Percentiles rank a stretch among this genome's conserved stretches.
These are phyloP conservation scores for Allacma fusca DNA, from an alignment of 2,888 invertebrate genomes.

Conservation along the genomic window DNA sequence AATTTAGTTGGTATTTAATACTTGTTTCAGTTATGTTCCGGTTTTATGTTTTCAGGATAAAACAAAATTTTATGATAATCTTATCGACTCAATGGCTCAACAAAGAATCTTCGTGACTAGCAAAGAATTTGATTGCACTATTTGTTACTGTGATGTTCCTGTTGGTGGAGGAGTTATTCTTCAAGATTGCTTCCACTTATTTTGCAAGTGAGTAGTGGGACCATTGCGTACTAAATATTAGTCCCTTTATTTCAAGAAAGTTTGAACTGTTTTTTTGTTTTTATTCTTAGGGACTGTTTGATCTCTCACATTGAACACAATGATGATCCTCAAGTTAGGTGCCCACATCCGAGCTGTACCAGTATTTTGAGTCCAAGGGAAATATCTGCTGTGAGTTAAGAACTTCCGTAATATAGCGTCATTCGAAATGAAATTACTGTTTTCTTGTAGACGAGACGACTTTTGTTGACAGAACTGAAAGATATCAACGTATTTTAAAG, in stretches of 20 bases:
- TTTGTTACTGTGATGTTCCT: constrained; percentile 77
- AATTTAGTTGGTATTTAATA: too few species aligned
- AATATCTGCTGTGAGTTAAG: constrained; percentile 76
- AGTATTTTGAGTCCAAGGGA: constrained; percentile 82
- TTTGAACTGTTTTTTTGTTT: too few species aligned
- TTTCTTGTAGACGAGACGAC: too few species aligned
- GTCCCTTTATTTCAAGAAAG: too few species aligned
- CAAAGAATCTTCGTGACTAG: constrained; percentile 63
- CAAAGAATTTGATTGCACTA: constrained; percentile 81
- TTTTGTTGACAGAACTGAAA: too few species aligned
- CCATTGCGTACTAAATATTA: neutral
- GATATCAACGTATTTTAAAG: too few species aligned
- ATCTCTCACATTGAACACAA: constrained; percentile 76
- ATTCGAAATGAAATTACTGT: too few species aligned
- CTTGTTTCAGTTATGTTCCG: too few species aligned
- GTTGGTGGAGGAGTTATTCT: constrained; percentile 77
- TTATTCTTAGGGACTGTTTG: constrained; percentile 70
- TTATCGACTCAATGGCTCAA: constrained; percentile 13
- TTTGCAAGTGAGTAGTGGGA: constrained; percentile 72
- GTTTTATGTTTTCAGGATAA: too few species aligned
- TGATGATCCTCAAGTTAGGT: constrained; percentile 79
- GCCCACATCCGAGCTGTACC: constrained; percentile 79
- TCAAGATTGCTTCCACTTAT: constrained; percentile 85
- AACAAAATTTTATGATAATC: neutral
- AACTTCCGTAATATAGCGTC: too few species aligned